Percentiles rank a stretch among this genome's conserved stretches.
These are phyloP conservation scores for Merluccius polli DNA, from an alignment of 2,797 vertebrate genomes.

Conservation along the genomic window DNA sequence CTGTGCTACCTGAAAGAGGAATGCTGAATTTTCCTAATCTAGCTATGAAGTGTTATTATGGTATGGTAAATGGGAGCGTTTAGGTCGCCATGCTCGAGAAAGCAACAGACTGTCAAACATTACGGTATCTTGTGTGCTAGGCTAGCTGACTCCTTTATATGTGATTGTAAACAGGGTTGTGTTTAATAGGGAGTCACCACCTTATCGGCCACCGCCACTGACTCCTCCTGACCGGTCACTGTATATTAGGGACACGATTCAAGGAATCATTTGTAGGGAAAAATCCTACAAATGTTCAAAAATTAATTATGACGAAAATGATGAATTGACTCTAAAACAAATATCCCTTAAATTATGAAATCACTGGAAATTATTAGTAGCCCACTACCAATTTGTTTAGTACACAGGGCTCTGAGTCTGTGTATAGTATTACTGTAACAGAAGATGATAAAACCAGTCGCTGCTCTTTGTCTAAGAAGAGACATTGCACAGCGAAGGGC, in stretches of 20 bases:
- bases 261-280: background rate
- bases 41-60: background rate
- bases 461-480: background rate
- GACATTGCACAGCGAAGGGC: background rate
- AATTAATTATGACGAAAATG: no score
- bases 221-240: background rate
- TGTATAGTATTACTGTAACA: background rate
- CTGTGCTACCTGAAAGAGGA: background rate
- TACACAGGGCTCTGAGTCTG: background rate
- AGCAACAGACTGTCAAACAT: background rate
- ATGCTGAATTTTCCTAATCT: background rate
- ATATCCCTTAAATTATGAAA: no score
- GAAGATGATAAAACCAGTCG: background rate
- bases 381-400: background rate
- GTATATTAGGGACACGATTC: background rate
- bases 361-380: background rate
- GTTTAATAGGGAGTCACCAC: background rate
- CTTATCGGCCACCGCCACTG: background rate
- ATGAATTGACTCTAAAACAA: no score
- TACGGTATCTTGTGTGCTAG: background rate
- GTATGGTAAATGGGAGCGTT: background rate
- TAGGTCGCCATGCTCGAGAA: background rate
- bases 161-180: background rate
- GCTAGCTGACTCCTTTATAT: background rate
- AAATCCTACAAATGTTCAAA: no score